Evolutionary conservation across 2,113 vertebrate species (phyloP).

Genomic region (Bujurquina vittata): DNA sequence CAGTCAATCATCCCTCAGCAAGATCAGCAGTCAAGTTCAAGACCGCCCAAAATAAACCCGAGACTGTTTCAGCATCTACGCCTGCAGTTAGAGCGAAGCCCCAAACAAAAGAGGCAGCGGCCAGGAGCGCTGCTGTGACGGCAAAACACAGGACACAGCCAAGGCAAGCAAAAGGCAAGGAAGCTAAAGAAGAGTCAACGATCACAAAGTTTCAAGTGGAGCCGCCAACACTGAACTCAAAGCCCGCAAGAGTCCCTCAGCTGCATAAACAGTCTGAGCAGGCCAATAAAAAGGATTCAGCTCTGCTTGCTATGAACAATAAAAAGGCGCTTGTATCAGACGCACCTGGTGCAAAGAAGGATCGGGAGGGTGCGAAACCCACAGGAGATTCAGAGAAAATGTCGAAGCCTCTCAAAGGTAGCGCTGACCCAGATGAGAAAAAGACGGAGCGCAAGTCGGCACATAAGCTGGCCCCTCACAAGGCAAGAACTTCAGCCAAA

Average conservation of each 20-base stretch:
- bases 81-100: constrained; percentile 22
- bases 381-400: constrained; percentile 32
- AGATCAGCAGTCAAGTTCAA: constrained; percentile 39
- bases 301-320: constrained; percentile 5
- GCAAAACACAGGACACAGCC: constrained; percentile 41
- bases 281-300: constrained; percentile 30
- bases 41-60: constrained; percentile 27
- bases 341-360: constrained; percentile 28
- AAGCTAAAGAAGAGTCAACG: constrained; percentile 33
- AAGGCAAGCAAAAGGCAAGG: constrained; percentile 35
- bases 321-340: constrained; percentile 44
- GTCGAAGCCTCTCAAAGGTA: constrained; percentile 19
- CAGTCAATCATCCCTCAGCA: constrained; percentile 21
- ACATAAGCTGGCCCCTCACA: constrained; percentile 15
- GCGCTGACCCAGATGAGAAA: constrained; percentile 13
- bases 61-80: constrained; percentile 14
- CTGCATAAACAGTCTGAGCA: constrained; percentile 32
- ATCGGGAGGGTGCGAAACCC: neutral
- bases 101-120: constrained; percentile 19
- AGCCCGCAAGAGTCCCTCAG: constrained; percentile 7
- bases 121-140: constrained; percentile 14
- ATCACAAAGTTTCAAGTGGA: constrained; percentile 71
- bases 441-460: neutral
- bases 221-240: constrained; percentile 62
- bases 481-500: neutral